Base-by-base conservation (phyloP, 2,113 vertebrate species). In the Arvicanthis niloticus region DNA sequence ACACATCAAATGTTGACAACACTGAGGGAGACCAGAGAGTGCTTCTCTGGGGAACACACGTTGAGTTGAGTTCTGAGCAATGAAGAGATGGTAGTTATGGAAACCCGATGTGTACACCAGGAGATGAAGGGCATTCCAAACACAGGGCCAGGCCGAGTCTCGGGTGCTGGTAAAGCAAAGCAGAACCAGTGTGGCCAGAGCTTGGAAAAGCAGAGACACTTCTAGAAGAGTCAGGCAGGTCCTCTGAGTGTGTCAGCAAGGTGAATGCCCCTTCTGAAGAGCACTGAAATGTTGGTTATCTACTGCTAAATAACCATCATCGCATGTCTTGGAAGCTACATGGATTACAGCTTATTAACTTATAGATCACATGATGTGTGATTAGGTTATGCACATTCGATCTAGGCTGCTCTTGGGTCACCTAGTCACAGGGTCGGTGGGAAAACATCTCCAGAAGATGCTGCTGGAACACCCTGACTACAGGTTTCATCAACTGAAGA, bases 361-460 rank as follows among this genome's bases (percentile, higher is more conserved):
- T 29, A 19, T 13, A 40, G 9, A 0, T 56, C 40, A 29, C 0
- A 0, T 76, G n/a, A 2, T 8, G 9, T 65, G 60, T 15, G 80
- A 84, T 8, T 81, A 51, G 22, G 26, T 15, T 10, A 5, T 40
- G 34, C 29, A 48, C 29, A 21, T 3, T 26, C 62, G 37, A 16
- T 60, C 40, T 88, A n/a, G 45, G 68, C 34, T 51, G 10, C 7
- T 15, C 29, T 81, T 37, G 10, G 10, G 51, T 84, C 17, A 9
- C 68, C 21, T 68, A 87, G 24, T 65, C 24, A 65, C 93, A 2
- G 17, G 19, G 31, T 62, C 29, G 70, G 2, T 2, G 37, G 22
- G 29, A 51, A 58, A 9, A 15, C 11, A 21, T 40, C 29, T 94
- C 48, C 31, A 42, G 62, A 5, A 24, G 9, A n/a, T 34, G 10